These are phyloP conservation scores for Sphaeridia pumilis DNA, from an alignment of 2,888 invertebrate genomes.

Conservation along the genomic window DNA sequence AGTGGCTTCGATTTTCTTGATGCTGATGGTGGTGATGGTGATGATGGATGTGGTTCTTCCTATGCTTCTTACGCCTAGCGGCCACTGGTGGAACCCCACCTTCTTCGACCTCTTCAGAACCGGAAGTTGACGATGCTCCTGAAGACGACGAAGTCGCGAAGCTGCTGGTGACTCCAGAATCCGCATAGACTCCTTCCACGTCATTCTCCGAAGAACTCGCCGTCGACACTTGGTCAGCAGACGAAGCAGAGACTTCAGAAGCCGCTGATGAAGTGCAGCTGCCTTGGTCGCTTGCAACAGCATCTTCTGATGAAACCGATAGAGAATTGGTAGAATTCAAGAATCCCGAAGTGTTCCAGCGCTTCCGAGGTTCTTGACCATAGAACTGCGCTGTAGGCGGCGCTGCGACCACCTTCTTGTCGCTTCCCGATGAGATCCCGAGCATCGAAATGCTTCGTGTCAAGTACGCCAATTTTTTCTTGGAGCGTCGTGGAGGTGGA, in stretches of 20 bases:
- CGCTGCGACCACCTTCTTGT: slow-evolving; percentile 4
- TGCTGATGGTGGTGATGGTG: slow-evolving; percentile 2
- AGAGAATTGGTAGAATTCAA: not conserved
- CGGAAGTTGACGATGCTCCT: too few relatives aligned
- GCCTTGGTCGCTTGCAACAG: too few relatives aligned
- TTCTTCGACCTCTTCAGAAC: too few relatives aligned
- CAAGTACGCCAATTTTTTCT: not conserved
- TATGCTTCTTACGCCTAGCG: too few relatives aligned
- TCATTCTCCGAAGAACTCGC: not conserved
- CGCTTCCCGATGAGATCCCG: slow-evolving; percentile 13
- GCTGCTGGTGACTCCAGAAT: too few relatives aligned
- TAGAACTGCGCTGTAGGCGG: not conserved
- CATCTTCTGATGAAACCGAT: too few relatives aligned
- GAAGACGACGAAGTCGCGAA: too few relatives aligned
- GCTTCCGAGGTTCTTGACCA: not conserved
- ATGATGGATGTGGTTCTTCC: not conserved
- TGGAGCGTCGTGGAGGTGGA: slow-evolving; percentile 1
- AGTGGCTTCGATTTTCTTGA: not conserved
- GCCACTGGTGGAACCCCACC: too few relatives aligned
- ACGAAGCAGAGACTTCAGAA: not conserved
- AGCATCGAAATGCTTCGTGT: not conserved
- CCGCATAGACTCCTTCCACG: too few relatives aligned
- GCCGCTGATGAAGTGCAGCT: too few relatives aligned
- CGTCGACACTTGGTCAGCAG: not conserved
- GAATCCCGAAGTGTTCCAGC: slow-evolving; percentile 13